Base-by-base conservation (phyloP, 2,113 vertebrate genomes). In the Mandrillus leucophaeus region DNA sequence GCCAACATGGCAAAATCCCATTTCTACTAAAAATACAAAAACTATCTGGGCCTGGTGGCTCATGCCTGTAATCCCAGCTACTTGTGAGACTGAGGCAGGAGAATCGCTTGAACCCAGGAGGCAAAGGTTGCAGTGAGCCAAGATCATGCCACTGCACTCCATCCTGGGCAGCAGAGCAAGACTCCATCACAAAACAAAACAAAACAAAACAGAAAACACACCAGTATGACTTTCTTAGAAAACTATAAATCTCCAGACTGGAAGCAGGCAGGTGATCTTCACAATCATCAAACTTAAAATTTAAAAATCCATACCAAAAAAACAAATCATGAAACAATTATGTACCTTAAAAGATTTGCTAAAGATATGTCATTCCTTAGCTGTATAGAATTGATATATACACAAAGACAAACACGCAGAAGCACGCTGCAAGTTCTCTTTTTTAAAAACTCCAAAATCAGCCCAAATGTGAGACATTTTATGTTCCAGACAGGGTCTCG, bases 271-370 rank as follows among this genome's bases (percentile, higher is more conserved):
- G 35, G 22, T 4, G 12, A 66, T 27, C 50, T 68, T 92, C 82
- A 85, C 30, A n/a, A 32, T 70, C 35, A 73, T 12, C 87, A 88
- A 73, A 72, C 16, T 86, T 55, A 40, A 5, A 35, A 95, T 43
- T 93, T 92, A 86, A 80, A 95, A 94, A 32, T 64, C 20, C 64
- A 90, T 8, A 52, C 43, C 70, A 14, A 61, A 68, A 90, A 89
- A 64, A 45, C 10, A 68, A 40, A 38, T n/a, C 40, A 27, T 35
- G 27, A 97, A 64, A 61, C 12, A 59, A 75, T 81, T 22, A 61
- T 0, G 23, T 35, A 64, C 22, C 40, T 61, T 90, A 23, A 38
- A 90, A 75, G 70, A 88, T 73, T 32, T 86, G 52, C 11, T 50
- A 64, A 78, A 61, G 22, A 3, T 66, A 93, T 78, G 59, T 45